Conservation (phyloP, 1,140 invertebrate genomes). For the Drosophila pallidifrons region DNA sequence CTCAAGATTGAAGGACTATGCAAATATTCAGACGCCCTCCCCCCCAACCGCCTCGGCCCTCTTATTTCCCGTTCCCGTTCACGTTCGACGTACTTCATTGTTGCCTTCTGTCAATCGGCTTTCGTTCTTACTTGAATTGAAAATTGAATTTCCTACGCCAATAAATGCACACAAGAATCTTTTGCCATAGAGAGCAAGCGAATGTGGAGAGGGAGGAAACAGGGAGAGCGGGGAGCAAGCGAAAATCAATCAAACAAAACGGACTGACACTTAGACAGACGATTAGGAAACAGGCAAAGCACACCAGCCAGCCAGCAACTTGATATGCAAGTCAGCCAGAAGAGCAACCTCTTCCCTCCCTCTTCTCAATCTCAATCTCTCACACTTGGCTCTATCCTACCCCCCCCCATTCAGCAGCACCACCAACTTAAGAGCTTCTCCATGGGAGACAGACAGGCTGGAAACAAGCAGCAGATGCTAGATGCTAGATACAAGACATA, state of each 20-base stretch:
- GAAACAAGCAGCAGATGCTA: slow-evolving; percentile 31
- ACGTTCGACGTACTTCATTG: slow-evolving; percentile 19
- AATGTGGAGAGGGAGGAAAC: not conserved
- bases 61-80: too few species aligned
- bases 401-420: too few species aligned
- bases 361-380: not conserved
- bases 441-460: slow-evolving; percentile 22
- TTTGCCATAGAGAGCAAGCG: not conserved
- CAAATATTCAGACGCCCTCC: slow-evolving; percentile 30
- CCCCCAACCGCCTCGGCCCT: not conserved
- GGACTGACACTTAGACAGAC: slow-evolving; percentile 65
- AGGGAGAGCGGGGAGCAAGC: not conserved
- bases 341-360: not conserved
- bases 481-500: slow-evolving; percentile 30
- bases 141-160: slow-evolving; percentile 66
- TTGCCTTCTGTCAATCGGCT: slow-evolving; percentile 46
- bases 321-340: slow-evolving; percentile 61
- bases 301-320: slow-evolving; percentile 53
- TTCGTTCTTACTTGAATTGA: slow-evolving; percentile 45
- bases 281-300: slow-evolving; percentile 60
- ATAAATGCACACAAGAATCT: slow-evolving; percentile 52
- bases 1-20: slow-evolving; percentile 33
- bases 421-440: not conserved
- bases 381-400: too few species aligned
- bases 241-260: slow-evolving; percentile 67